Conservation (phyloP, 2,888 invertebrate genomes). For the Ornithoptera priamus region DNA sequence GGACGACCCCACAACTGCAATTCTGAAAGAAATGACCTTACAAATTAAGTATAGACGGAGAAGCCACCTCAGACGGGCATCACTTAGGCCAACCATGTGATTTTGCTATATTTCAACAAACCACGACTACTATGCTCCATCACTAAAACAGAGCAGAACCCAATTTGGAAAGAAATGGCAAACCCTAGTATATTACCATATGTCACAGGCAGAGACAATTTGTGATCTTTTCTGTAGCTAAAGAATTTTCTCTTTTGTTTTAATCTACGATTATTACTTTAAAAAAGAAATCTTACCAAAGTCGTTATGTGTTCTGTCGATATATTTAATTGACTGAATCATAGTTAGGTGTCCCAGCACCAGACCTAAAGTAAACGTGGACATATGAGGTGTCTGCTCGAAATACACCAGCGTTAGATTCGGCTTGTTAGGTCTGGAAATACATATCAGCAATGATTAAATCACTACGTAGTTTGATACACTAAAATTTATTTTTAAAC, state of each 20-base stretch:
- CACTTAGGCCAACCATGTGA: no score
- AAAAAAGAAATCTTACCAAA: constrained; percentile 5
- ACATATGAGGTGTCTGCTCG: constrained; percentile 85
- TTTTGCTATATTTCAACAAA: no score
- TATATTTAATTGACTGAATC: constrained; percentile 45
- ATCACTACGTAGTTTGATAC: not conserved
- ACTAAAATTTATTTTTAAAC: no score
- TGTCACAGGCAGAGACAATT: no score
- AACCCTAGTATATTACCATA: no score
- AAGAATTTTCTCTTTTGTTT: not conserved
- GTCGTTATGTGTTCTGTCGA: constrained; percentile 36
- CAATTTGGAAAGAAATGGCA: no score
- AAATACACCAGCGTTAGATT: constrained; percentile 77
- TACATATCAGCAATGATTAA: not conserved
- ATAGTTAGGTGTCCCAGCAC: constrained; percentile 83
- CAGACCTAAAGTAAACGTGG: constrained; percentile 87
- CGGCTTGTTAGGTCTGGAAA: not conserved
- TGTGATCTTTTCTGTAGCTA: not conserved
- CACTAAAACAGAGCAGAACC: no score
- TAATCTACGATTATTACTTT: not conserved
- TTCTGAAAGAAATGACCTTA: constrained; percentile 44
- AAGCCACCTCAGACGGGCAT: no score
- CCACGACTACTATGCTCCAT: no score
- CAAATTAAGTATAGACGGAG: no score
- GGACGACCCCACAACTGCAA: constrained; percentile 83